Evolutionary conservation across 2,113 vertebrate species (phyloP).

Genomic region (Sander lucioperca): DNA sequence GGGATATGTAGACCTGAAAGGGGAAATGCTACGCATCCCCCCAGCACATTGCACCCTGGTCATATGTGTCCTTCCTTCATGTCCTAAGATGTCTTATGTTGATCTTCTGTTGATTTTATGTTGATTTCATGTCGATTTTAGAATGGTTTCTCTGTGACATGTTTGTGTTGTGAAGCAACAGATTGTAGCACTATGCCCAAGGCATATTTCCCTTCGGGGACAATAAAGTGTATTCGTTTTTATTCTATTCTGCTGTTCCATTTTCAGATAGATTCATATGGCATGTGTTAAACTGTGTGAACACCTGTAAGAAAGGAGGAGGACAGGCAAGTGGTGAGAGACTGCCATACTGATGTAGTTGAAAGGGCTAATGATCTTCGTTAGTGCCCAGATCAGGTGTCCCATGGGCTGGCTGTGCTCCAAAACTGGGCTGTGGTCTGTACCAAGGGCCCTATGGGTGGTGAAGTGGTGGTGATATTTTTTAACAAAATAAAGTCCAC

Average conservation of each 20-base stretch:
- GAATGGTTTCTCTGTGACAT: too few relatives aligned
- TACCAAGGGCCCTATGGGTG: not conserved
- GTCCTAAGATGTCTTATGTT: too few relatives aligned
- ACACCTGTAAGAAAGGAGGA: not conserved
- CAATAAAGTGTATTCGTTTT: too few relatives aligned
- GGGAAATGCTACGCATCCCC: too few relatives aligned
- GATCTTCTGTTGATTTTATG: too few relatives aligned
- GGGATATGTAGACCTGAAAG: too few relatives aligned
- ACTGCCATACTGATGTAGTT: conserved; percentile 31
- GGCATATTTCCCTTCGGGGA: too few relatives aligned
- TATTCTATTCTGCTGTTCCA: not conserved
- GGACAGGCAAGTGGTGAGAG: conserved; percentile 31
- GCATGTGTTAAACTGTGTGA: not conserved
- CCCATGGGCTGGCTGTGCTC: conserved; percentile 53
- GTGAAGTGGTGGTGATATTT: conserved; percentile 38
- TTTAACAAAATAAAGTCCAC: conserved; percentile 47
- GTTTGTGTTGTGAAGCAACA: too few relatives aligned
- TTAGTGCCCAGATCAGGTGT: conserved; percentile 68
- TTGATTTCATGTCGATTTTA: too few relatives aligned
- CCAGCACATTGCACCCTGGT: too few relatives aligned
- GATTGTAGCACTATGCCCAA: too few relatives aligned
- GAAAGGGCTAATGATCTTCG: conserved; percentile 59
- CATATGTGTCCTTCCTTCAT: too few relatives aligned
- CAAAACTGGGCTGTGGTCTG: conserved; percentile 13
- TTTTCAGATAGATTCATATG: not conserved